Conservation (phyloP, 2,113 vertebrate species). For the Pyrgilauda ruficollis region DNA sequence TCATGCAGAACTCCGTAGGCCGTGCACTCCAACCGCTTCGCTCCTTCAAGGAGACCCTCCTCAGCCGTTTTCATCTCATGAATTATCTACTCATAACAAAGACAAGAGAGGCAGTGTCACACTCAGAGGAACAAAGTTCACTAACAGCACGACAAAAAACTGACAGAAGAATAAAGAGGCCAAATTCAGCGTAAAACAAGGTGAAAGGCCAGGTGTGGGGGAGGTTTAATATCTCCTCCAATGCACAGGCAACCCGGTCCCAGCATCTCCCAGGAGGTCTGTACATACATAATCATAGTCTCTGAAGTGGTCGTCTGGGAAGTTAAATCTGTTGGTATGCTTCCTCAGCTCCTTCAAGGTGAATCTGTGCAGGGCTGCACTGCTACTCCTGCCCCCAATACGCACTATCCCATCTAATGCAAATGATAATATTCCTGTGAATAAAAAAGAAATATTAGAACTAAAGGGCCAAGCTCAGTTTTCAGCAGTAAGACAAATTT, state of each 20-base stretch:
- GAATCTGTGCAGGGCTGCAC: constrained; percentile 81
- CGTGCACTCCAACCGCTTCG: constrained; percentile 71
- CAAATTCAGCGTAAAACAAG: not conserved
- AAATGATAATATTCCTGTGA: constrained; percentile 83
- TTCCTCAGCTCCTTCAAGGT: constrained; percentile 81
- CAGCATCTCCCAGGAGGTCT: not conserved
- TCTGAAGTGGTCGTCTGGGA: constrained; percentile 68
- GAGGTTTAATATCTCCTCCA: not conserved
- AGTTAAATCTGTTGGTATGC: constrained; percentile 18
- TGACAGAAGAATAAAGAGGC: not conserved
- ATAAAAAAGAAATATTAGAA: not conserved
- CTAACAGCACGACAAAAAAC: not conserved
- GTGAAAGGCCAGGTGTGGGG: not conserved
- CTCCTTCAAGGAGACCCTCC: constrained; percentile 55
- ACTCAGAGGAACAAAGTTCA: not conserved
- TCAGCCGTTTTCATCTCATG: constrained; percentile 70
- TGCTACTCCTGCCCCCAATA: constrained; percentile 90
- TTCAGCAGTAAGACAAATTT: not conserved
- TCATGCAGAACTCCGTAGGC: constrained; percentile 77
- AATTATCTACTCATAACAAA: constrained; percentile 71
- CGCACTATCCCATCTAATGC: constrained; percentile 81
- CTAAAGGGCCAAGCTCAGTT: not conserved
- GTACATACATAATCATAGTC: constrained; percentile 76
- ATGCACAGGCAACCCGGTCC: not conserved
- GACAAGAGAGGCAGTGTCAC: not conserved